Evolutionary conservation across 1,140 invertebrate species (phyloP).

Genomic region (Drosophila bocqueti): DNA sequence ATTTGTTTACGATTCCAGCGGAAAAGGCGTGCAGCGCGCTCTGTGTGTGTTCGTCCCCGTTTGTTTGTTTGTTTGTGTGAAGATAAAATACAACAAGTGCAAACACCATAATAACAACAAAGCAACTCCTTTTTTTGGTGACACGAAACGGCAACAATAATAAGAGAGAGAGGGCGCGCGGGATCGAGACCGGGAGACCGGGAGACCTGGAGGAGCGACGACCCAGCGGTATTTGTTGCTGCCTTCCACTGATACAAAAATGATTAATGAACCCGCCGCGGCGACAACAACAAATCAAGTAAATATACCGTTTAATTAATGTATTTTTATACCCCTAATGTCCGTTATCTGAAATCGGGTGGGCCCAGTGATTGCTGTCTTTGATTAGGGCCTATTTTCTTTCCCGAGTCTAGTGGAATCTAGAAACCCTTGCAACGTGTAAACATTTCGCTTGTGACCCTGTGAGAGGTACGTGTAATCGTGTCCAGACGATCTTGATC

Average conservation of each 20-base stretch:
- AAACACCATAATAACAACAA: constrained; percentile 39
- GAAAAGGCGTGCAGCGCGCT: constrained; percentile 6
- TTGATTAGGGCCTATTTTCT: neutral
- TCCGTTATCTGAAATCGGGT: constrained; percentile 4
- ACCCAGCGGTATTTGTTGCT: constrained; percentile 27
- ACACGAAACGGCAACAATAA: constrained; percentile 25
- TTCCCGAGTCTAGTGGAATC: neutral
- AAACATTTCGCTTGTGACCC: neutral
- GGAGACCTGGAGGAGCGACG: neutral
- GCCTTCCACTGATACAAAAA: constrained; percentile 18
- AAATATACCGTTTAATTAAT: constrained; percentile 27
- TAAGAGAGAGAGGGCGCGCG: neutral
- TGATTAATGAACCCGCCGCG: constrained; percentile 26
- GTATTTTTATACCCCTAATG: constrained; percentile 2
- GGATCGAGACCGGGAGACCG: neutral
- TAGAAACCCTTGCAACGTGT: neutral
- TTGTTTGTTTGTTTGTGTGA: constrained; percentile 42
- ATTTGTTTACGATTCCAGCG: constrained; percentile 44
- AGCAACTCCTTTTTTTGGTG: constrained; percentile 11
- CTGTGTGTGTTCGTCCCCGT: constrained; percentile 3
- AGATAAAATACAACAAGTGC: constrained; percentile 65
- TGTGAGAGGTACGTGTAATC: neutral
- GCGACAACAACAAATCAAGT: constrained; percentile 26
- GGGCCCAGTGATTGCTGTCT: neutral
- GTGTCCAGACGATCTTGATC: neutral